phyloP scores from a whole-genome alignment of 2,797 vertebrate species.

The Buceros bicornis region DNA sequence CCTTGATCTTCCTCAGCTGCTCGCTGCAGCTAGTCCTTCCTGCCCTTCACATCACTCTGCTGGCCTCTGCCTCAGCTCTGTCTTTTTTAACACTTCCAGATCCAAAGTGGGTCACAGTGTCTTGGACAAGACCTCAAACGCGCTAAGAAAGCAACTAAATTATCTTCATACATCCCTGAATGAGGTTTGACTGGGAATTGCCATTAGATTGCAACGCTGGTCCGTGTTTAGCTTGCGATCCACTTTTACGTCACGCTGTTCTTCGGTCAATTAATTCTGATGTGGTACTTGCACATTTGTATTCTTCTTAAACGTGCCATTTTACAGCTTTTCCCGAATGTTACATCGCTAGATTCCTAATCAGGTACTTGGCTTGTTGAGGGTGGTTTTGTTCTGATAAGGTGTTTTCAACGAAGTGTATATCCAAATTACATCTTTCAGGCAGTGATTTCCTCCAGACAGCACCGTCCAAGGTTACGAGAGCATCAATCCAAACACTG shows the following conservation, averaged over 20 bases:
- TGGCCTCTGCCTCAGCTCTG: not conserved
- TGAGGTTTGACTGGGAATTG: not conserved
- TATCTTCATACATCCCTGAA: not conserved
- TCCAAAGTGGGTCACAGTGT: accelerated
- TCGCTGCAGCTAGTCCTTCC: not conserved
- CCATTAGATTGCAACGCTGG: not conserved
- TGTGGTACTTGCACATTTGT: not conserved
- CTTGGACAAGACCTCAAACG: not conserved
- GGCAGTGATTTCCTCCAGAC: not conserved
- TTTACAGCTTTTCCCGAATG: not conserved
- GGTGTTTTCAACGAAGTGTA: not conserved
- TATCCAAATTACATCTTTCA: not conserved
- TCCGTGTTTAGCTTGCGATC: not conserved
- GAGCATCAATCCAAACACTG: slow-evolving; percentile 22
- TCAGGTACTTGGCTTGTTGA: not conserved
- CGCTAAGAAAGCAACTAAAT: not conserved
- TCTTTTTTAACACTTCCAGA: accelerated
- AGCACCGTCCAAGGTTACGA: not conserved
- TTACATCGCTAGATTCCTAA: not conserved
- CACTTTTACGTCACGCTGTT: not conserved
- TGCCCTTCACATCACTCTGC: accelerated
- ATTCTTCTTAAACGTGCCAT: not conserved
- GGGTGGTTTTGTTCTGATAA: not conserved
- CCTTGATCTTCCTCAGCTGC: not conserved
- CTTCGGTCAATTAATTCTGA: not conserved